Percentiles rank a stretch among this genome's conserved stretches.
phyloP scores from a whole-genome alignment of 2,888 invertebrate genomes.

The Caenorhabditis afra region DNA sequence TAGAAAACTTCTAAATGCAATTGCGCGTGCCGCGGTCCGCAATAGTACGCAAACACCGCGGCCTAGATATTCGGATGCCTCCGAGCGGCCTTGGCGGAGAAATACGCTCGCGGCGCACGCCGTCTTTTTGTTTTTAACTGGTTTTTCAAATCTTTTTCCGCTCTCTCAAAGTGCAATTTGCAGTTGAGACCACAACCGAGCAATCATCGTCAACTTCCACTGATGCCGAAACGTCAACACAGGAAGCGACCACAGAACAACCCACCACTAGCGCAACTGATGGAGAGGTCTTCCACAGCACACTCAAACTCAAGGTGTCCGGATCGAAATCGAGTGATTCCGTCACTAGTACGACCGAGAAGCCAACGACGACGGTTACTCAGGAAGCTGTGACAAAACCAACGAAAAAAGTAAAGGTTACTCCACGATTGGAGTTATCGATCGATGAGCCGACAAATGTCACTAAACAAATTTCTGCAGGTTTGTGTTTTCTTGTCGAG shows the following conservation, averaged over 20 bases:
- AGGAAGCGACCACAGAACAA: not conserved
- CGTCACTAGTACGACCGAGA: not conserved
- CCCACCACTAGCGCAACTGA: conserved; percentile 7
- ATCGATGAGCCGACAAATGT: conserved; percentile 29
- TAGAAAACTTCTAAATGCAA: not conserved
- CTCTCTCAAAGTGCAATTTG: not conserved
- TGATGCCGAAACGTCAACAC: not conserved
- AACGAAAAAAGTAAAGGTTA: conserved; percentile 28
- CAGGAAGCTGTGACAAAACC: conserved; percentile 18
- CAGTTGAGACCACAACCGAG: not conserved
- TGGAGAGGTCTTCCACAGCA: conserved; percentile 22
- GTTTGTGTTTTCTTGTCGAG: no score
- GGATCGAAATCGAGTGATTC: not conserved
- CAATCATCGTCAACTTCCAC: not conserved
- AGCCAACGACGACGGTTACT: conserved; percentile 4
- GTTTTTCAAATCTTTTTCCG: no score
- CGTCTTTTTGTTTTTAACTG: no score
- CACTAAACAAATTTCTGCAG: conserved; percentile 10
- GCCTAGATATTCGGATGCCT: no score
- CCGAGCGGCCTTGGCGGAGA: no score
- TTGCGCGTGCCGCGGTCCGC: no score
- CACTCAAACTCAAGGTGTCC: conserved; percentile 32
- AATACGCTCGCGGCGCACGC: no score
- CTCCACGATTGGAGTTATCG: conserved; percentile 36
- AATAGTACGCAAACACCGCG: no score